Evolutionary conservation across 2,113 vertebrate species (phyloP).

Genomic region (Oncorhynchus mykiss): DNA sequence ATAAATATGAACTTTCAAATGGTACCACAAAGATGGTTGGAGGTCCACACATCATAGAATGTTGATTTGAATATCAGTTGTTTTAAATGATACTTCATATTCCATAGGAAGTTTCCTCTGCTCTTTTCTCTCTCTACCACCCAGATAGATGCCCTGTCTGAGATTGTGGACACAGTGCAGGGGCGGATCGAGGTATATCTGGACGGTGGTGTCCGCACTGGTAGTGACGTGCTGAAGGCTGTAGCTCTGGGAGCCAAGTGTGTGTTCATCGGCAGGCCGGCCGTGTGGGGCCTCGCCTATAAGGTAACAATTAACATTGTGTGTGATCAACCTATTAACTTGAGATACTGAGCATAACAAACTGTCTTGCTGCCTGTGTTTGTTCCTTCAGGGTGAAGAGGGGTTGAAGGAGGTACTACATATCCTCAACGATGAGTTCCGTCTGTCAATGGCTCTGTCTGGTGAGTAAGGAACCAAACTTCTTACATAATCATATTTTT

Average conservation of each 20-base stretch:
- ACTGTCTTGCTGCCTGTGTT: background rate
- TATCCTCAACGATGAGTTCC: conserved; percentile 88
- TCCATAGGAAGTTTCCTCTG: background rate
- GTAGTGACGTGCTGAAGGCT: conserved; percentile 88
- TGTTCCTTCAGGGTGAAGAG: conserved; percentile 80
- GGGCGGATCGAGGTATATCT: conserved; percentile 87
- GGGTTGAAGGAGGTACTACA: conserved; percentile 85
- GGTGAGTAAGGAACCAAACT: conserved; percentile 71
- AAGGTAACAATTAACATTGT: conserved; percentile 74
- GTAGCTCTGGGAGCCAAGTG: conserved; percentile 92
- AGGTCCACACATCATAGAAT: too few relatives aligned
- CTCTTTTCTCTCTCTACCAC: conserved; percentile 39
- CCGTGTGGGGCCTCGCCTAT: conserved; percentile 91
- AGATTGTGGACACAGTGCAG: conserved; percentile 85
- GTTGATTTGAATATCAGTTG: too few relatives aligned
- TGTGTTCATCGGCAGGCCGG: conserved; percentile 89
- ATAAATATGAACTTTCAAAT: too few relatives aligned
- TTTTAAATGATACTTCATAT: too few relatives aligned
- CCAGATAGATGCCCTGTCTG: conserved; percentile 90
- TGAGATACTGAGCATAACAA: background rate
- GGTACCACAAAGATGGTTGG: too few relatives aligned
- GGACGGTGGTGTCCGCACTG: conserved; percentile 90
- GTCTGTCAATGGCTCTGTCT: conserved; percentile 84
- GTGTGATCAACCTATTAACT: too few relatives aligned
- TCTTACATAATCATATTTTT: background rate